These are phyloP conservation scores for Oncopodura yosiiana DNA, from an alignment of 1,140 invertebrate species.

Conservation along the genomic window DNA sequence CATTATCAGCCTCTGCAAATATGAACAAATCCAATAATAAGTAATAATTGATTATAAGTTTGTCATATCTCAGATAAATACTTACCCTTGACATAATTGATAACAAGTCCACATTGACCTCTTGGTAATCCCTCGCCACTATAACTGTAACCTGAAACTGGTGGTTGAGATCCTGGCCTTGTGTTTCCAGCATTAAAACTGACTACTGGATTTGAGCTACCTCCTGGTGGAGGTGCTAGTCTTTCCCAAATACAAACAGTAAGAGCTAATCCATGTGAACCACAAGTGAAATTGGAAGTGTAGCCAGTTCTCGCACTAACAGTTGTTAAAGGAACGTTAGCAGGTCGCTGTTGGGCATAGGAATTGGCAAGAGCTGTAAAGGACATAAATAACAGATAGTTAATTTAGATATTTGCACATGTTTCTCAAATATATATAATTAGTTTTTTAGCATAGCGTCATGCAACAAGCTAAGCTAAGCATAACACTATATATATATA, in stretches of 20 bases:
- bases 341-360: too few relatives aligned
- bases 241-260: slow-evolving; percentile 27
- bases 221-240: background rate
- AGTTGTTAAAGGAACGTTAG: slow-evolving; percentile 12
- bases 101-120: slow-evolving; percentile 26
- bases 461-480: too few relatives aligned
- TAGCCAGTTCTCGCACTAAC: slow-evolving; percentile 16
- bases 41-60: too few relatives aligned
- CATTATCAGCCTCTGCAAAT: slow-evolving; percentile 26
- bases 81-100: slow-evolving; percentile 17
- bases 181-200: slow-evolving; percentile 1
- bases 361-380: too few relatives aligned
- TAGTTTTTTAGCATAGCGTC: too few relatives aligned
- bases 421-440: too few relatives aligned
- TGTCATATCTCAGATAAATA: too few relatives aligned
- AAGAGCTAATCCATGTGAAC: slow-evolving; percentile 20
- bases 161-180: background rate
- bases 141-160: slow-evolving; percentile 18
- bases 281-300: slow-evolving; percentile 28
- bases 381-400: too few relatives aligned
- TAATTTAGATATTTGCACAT: too few relatives aligned
- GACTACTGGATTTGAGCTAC: background rate
- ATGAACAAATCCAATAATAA: too few relatives aligned
- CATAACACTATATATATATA: too few relatives aligned
- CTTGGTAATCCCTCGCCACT: slow-evolving; percentile 24